Base-by-base conservation (phyloP, 2,888 invertebrate genomes). In the Pachliopta kotzebuea region DNA sequence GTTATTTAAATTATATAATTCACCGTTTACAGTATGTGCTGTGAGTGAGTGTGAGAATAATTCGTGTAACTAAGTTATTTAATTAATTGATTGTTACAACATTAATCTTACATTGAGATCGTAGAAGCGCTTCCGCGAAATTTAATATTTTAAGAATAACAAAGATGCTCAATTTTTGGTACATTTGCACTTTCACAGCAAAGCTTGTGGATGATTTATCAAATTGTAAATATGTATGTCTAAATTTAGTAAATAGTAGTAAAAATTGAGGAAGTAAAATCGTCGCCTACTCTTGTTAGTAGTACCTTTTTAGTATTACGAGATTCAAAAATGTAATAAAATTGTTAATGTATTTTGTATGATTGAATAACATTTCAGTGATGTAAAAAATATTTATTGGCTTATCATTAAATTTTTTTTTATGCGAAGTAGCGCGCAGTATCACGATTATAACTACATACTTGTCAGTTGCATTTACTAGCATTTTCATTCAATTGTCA, bases 401-500 rank as follows among this genome's bases (percentile, higher is more conserved):
- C 87, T 89, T 88, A 85, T 88, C 85, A 76, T 78, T 69, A 64
- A 53, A 63, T 71, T 74, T 74, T 74, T 45, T 74, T 71, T 73
- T 74, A 72, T 74, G 74, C 73, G 72, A 76, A 72, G 73, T 87
- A 90, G 90, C 88, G 90, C 88, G 89, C 89, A 83, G 86, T 85
- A 80, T 84, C 85, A 86, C 80, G 78, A 75, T 83, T 79, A 77
- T 77, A 75, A 78, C 69, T 71, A 68, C 60, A 59, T 78, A 81
- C 81, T 81, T 85, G 79, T 86, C 82, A 79, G 80, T 88, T 90
- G 91, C 91, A 91, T 91, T 91, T 91, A 91, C 81, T 88, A 90
- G 91, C 90, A 90, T 91, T 90, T 91, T 80, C 78, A 83, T 79
- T 80, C 76, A 80, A 81, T 82, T 81, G 75, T 86, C 84, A 84